Base-by-base conservation (phyloP, 2,888 invertebrate genomes). In the Cephus nigrinus region DNA sequence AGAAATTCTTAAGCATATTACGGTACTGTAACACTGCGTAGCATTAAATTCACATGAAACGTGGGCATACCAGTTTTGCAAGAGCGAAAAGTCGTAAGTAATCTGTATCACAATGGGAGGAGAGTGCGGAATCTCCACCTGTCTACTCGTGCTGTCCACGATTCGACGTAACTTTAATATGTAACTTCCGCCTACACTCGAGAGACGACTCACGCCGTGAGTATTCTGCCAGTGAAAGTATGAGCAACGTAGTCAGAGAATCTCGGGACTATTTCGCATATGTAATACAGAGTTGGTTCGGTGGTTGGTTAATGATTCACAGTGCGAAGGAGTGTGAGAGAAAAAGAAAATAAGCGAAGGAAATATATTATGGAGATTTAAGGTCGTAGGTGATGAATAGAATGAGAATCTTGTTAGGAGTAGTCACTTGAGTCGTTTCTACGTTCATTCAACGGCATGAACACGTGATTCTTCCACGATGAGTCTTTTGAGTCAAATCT, bases 161-260 rank as follows among this genome's bases (percentile, higher is more conserved):
- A 31, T 32, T 71, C 71, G 71, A 74, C 74, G 74, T 74, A 74
- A 74, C 74, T 74, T 74, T 74, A 74, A 74, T 74, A 23, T 74
- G 74, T 74, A 74, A 74, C 74, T 74, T 74, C 74, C 74, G 74
- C 74, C 74, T 74, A 74, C 74, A 35, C 74, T 36, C 30, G 33
- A 30, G 33, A 32, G 23, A 30, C 36, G 74, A 74, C 74, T 74
- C 74, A 30, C 35, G n/a, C 74, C 31, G 35, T 35, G 15, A 74
- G 74, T 33, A 36, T 36, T 35, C 74, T 23, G 81, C 69, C 76
- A 85, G 84, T 84, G 84, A 84, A 84, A 84, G 84, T 84, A 81
- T 73, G 34, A 68, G 36, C 15, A 71, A 55, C 30, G 32, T 73
- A 68, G 75, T 68, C 12, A 9, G 31, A 71, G 71, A 31, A 31